phyloP scores from a whole-genome alignment of 1,140 invertebrate species.

The Himalopsyche phryganea region DNA sequence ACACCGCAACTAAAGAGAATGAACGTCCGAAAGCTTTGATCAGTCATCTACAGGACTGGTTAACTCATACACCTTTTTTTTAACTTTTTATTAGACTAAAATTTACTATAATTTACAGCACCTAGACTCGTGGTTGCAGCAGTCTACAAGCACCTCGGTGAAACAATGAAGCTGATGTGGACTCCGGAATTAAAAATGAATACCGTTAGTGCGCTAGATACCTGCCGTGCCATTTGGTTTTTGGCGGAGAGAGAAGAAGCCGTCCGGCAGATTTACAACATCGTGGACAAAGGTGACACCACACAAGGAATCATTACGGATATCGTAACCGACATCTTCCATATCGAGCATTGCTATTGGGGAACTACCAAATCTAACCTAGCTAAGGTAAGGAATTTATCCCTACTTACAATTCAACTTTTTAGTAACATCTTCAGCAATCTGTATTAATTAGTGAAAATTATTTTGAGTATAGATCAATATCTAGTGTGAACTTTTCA shows the following conservation, averaged over 20 bases:
- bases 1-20: too few relatives aligned
- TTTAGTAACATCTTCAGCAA: too few relatives aligned
- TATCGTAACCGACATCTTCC: constrained; percentile 77
- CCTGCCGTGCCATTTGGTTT: constrained; percentile 74
- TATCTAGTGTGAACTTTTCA: too few relatives aligned
- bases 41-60: too few relatives aligned
- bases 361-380: constrained; percentile 74
- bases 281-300: constrained; percentile 77
- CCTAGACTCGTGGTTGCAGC: constrained; percentile 80
- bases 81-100: too few relatives aligned
- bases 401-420: too few relatives aligned
- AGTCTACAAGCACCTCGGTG: constrained; percentile 81
- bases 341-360: constrained; percentile 83
- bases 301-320: constrained; percentile 79
- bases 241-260: constrained; percentile 45
- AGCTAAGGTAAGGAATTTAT: constrained; percentile 62
- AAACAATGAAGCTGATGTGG: constrained; percentile 91
- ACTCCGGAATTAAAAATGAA: constrained; percentile 79
- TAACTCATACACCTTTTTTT: too few relatives aligned
- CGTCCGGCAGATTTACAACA: constrained; percentile 69
- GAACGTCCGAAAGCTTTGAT: too few relatives aligned
- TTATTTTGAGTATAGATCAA: too few relatives aligned
- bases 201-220: constrained; percentile 81
- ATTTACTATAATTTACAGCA: constrained; percentile 60
- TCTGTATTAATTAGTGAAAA: too few relatives aligned